phyloP scores from a whole-genome alignment of 2,888 invertebrate genomes.

The Drosophila birchii region DNA sequence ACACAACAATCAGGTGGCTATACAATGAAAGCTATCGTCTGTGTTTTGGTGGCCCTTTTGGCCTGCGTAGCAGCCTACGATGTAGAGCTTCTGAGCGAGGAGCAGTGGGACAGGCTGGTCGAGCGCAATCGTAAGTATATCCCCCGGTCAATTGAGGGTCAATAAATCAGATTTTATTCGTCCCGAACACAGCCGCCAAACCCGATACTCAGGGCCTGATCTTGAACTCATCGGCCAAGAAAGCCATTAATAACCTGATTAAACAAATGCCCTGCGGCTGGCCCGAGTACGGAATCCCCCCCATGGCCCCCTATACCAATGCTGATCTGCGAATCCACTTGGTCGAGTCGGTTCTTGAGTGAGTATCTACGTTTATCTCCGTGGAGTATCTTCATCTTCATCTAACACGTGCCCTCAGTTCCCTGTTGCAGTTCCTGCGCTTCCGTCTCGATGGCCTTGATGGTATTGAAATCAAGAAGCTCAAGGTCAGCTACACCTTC shows the following conservation, averaged over 20 bases:
- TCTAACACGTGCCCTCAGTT: conserved; percentile 40
- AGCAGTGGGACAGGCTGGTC: conserved; percentile 66
- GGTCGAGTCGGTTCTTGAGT: conserved; percentile 71
- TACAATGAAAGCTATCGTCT: conserved; percentile 63
- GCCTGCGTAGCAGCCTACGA: conserved; percentile 69
- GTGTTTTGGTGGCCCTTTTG: conserved; percentile 65
- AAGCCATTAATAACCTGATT: conserved; percentile 63
- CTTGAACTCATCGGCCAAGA: conserved; percentile 76
- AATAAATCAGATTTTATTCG: neutral
- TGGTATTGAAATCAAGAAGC: conserved; percentile 71
- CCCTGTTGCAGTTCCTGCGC: conserved; percentile 69
- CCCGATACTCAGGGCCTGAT: conserved; percentile 69
- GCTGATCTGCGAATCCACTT: conserved; percentile 73
- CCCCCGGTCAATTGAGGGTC: neutral
- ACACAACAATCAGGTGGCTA: conserved; percentile 29
- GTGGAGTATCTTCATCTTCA: too few relatives aligned
- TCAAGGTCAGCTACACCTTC: conserved; percentile 78
- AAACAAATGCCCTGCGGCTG: conserved; percentile 82
- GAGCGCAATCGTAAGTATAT: conserved; percentile 63
- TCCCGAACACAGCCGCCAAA: conserved; percentile 54
- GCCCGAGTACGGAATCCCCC: conserved; percentile 78
- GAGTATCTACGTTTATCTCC: conserved; percentile 49
- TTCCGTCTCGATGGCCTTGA: conserved; percentile 82
- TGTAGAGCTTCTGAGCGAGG: conserved; percentile 62
- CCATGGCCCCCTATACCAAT: conserved; percentile 82